phyloP scores from a whole-genome alignment of 2,888 invertebrate species.

The Caradrina clavipalpis region DNA sequence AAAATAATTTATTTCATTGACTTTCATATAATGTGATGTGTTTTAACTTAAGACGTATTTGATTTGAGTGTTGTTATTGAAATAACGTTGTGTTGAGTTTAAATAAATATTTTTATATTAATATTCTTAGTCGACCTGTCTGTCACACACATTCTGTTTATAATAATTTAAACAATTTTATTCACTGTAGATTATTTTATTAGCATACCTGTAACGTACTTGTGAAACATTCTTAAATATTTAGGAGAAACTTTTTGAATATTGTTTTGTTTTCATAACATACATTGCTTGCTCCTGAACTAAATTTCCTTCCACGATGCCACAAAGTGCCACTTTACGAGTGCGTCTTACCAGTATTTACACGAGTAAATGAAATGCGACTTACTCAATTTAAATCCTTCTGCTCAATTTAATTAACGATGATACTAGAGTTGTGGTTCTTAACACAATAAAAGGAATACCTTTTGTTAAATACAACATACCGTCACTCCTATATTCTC shows the following conservation, averaged over 20 bases:
- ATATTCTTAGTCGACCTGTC: no score
- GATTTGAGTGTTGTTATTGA: slow-evolving; percentile 12
- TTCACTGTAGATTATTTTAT: no score
- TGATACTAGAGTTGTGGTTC: neutral
- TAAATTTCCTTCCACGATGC: neutral
- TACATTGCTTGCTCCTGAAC: neutral
- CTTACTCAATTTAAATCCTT: neutral
- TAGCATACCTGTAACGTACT: no score
- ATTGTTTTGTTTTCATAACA: neutral
- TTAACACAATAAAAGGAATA: slow-evolving; percentile 14
- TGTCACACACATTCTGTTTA: no score
- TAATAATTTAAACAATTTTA: no score
- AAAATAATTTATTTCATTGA: slow-evolving; percentile 60
- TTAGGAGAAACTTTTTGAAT: neutral
- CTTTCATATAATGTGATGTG: slow-evolving; percentile 52
- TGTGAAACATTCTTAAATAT: no score
- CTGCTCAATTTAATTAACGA: slow-evolving; percentile 14
- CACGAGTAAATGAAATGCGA: slow-evolving; percentile 4
- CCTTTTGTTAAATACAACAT: no score
- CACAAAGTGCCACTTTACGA: slow-evolving; percentile 6
- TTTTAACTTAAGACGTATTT: slow-evolving; percentile 30
- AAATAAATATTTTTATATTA: neutral
- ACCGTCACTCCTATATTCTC: no score
- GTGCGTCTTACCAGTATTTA: slow-evolving; percentile 8
- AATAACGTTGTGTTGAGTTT: neutral